These are phyloP conservation scores for Trachythela sp. DNA, from an alignment of 64 coral and sea anemone species.

Conservation along the genomic window DNA sequence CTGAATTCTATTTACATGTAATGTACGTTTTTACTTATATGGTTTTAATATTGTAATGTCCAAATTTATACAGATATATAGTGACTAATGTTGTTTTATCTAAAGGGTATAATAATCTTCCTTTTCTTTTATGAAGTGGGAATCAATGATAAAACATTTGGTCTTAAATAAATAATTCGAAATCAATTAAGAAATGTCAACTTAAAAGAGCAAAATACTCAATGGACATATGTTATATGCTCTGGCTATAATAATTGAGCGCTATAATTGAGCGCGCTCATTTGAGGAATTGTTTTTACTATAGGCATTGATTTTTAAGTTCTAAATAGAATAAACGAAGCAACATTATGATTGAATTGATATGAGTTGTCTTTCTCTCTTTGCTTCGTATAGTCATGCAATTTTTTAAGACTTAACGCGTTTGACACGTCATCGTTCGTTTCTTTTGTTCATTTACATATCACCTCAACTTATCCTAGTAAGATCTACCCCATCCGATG, in stretches of 20 bases:
- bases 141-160: conserved; percentile 4
- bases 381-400: too few species aligned
- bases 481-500: too few species aligned
- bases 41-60: neutral
- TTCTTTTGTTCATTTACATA: too few species aligned
- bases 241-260: neutral
- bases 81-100: neutral
- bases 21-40: neutral
- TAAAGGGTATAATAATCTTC: neutral
- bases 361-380: too few species aligned
- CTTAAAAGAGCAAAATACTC: neutral
- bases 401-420: too few species aligned
- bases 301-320: too few species aligned
- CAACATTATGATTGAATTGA: too few species aligned
- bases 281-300: too few species aligned
- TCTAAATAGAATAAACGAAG: too few species aligned
- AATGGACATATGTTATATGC: neutral
- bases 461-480: too few species aligned
- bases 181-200: conserved; percentile 5
- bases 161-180: conserved; percentile 11
- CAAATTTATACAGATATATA: neutral
- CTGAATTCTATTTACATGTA: neutral
- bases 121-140: neutral
- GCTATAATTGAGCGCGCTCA: neutral
- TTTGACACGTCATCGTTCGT: too few species aligned